A percentile compares a stretch with the other conserved stretches of the same genome.
Conservation (phyloP, 2,888 invertebrate species). For the Stramonita haemastoma region DNA sequence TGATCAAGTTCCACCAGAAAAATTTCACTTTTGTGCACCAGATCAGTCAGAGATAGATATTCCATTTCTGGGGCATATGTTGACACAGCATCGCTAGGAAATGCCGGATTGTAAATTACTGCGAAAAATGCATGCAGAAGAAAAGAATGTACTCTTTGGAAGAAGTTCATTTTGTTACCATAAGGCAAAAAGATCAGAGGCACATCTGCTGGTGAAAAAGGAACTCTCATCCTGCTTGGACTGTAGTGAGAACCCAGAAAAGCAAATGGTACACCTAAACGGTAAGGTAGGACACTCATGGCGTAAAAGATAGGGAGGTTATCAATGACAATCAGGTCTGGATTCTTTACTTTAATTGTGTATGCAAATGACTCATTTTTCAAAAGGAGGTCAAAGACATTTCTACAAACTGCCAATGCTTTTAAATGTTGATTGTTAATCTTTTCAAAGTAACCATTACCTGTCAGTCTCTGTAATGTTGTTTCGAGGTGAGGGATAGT, state of each 20-base stretch:
- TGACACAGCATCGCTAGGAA: slow-evolving; percentile 35
- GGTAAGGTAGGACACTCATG: neutral
- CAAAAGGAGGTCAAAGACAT: neutral
- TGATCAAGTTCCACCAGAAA: slow-evolving; percentile 52
- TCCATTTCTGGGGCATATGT: slow-evolving; percentile 51
- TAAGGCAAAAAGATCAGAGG: neutral
- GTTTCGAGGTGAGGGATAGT: neutral
- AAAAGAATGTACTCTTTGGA: neutral
- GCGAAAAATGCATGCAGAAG: neutral
- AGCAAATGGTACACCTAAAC: neutral
- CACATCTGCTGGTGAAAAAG: neutral
- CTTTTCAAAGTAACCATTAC: neutral
- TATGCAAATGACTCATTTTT: neutral
- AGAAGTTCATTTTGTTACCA: neutral
- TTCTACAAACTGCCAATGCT: neutral
- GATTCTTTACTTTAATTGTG: neutral
- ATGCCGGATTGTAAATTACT: neutral
- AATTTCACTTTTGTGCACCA: slow-evolving; percentile 42
- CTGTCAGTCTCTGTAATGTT: neutral
- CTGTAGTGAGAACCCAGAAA: neutral
- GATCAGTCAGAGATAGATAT: slow-evolving; percentile 36
- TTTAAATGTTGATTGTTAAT: neutral
- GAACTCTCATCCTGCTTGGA: neutral
- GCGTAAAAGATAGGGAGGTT: neutral
- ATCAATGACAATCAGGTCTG: slow-evolving; percentile 1